Percentiles rank a stretch among this genome's conserved stretches.
Evolutionary conservation across 2,888 invertebrate species (phyloP).

Genomic region (Holacanthella duospinosa): DNA sequence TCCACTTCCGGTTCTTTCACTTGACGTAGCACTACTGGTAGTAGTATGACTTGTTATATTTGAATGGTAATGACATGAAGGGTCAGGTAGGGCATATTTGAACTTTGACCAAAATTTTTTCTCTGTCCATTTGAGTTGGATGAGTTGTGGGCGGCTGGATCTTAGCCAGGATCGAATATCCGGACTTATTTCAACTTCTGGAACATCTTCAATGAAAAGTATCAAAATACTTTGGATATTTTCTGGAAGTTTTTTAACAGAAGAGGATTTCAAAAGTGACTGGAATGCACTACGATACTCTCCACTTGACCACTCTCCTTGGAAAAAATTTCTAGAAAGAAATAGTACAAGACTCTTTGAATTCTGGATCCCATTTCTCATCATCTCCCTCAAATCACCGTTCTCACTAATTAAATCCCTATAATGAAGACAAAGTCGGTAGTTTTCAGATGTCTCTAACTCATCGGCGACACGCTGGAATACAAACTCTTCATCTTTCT

Average conservation of each 20-base stretch:
- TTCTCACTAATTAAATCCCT: constrained; percentile 41
- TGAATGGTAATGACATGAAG: constrained; percentile 33
- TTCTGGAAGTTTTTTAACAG: not conserved
- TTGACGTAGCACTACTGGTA: constrained; percentile 27
- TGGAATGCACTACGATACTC: constrained; percentile 51
- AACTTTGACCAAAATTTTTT: constrained; percentile 46
- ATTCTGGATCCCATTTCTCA: constrained; percentile 44
- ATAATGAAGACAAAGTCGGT: constrained; percentile 45
- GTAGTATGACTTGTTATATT: constrained; percentile 37
- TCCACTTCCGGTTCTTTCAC: not conserved
- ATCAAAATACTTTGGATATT: constrained; percentile 47
- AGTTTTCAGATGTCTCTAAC: constrained; percentile 43
- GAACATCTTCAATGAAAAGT: constrained; percentile 53
- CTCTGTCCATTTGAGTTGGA: constrained; percentile 44
- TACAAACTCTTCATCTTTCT: constrained; percentile 44
- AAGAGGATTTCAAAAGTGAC: constrained; percentile 25
- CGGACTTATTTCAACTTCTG: constrained; percentile 60
- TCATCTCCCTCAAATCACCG: constrained; percentile 44
- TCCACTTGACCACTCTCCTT: constrained; percentile 46
- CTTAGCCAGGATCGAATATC: constrained; percentile 48
- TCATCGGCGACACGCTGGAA: constrained; percentile 42
- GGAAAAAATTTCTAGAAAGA: constrained; percentile 46
- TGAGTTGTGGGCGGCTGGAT: constrained; percentile 18
- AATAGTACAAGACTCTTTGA: constrained; percentile 45
- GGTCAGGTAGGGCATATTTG: constrained; percentile 41